phyloP scores from a whole-genome alignment of 1,140 invertebrate genomes.

The Dreissena rostriformis region DNA sequence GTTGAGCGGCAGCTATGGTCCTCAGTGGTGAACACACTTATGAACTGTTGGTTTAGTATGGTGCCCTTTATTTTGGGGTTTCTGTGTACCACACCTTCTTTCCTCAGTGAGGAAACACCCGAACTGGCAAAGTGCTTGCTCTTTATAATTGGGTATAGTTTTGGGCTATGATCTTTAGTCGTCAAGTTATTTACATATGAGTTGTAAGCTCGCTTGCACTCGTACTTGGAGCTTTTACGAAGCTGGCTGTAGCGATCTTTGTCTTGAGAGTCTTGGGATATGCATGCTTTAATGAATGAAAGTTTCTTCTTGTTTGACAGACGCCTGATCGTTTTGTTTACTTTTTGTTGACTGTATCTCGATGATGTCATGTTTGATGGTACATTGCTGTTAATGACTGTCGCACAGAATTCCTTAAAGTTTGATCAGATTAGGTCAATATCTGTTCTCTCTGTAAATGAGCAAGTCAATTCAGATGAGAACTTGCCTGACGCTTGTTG shows the following conservation, averaged over 20 bases:
- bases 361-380: background rate
- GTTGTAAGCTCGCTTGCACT: background rate
- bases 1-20: background rate
- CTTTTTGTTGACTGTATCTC: background rate
- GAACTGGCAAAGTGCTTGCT: no score
- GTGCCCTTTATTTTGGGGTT: background rate
- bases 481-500: no score
- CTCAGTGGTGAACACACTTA: slow-evolving; percentile 1
- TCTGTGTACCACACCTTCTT: background rate
- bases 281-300: background rate
- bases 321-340: background rate
- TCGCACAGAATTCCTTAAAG: slow-evolving; percentile 10
- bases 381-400: background rate
- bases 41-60: slow-evolving; percentile 22
- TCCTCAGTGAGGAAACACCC: background rate
- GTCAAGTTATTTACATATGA: slow-evolving; percentile 7
- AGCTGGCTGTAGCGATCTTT: background rate
- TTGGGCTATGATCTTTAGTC: background rate
- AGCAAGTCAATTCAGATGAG: no score
- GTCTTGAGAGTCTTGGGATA: background rate
- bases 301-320: background rate
- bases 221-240: background rate
- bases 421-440: background rate
- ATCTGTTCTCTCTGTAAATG: background rate
- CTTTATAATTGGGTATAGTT: background rate